Base-by-base conservation (phyloP, 2,888 invertebrate genomes). In the Ectemnius continuus region DNA sequence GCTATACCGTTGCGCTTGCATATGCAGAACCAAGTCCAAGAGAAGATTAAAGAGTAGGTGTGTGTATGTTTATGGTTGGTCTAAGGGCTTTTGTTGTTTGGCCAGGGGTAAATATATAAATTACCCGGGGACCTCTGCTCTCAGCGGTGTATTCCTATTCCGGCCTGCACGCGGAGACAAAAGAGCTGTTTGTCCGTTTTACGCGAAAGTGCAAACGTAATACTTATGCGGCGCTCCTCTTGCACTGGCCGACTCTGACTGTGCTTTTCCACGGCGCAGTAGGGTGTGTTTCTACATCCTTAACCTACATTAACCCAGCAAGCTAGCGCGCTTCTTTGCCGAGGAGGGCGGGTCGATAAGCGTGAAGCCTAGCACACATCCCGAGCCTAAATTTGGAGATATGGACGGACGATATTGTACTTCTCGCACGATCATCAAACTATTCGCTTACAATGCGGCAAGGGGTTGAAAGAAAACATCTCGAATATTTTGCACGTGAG, bases 281-380 rank as follows among this genome's bases (percentile, higher is more conserved):
- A 66, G 69, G 36, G 72, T 59, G 73, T 76, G 68, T 81, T 79
- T 78, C 80, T 78, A 73, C 77, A 70, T 77, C 75, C 83, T 80
- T 82, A 82, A 85, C 83, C 82, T 83, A 85, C 83, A 84, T 87
- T 81, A 87, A 85, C 83, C 60, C 75, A 65, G 65, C 56, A 62
- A 77, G 74, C 66, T 58, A 68, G 58, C 72, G 74, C 36, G 36
- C 73, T 67, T 73, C 52, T 52, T 52, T 52, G 73, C 75, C 73
- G 68, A 76, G 70, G 72, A 83, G 79, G 78, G 73, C 64, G 70
- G 84, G 82, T 87, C 86, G 86, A 87, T 85, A 84, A 82, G 77
- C 79, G 82, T 82, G 75, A 79, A 84, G 79, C 70, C 76, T 69
- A 57, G 73, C 76, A 67, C 82, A 82, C 71, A 77, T 73, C 80